Conservation (phyloP, 1,140 invertebrate genomes). For the Drosophila grimshawi region DNA sequence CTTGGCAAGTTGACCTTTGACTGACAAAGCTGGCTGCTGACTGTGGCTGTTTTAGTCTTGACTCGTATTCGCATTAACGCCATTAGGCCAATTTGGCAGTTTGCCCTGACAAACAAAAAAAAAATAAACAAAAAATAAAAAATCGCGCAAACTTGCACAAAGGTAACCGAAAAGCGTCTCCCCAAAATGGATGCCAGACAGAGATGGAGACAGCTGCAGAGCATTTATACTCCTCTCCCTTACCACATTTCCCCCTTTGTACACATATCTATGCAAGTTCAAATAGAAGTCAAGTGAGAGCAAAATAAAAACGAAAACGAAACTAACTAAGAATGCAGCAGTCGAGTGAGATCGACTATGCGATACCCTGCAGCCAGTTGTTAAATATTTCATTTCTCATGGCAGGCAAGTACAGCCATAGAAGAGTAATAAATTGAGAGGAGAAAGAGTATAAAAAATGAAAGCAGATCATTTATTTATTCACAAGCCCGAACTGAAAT, state of each 20-base stretch:
- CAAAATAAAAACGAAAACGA: conserved; percentile 44
- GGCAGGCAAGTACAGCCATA: too few species aligned
- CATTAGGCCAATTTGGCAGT: conserved; percentile 81
- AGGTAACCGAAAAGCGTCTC: conserved; percentile 66
- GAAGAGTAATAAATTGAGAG: too few species aligned
- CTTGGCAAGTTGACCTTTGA: conserved; percentile 67
- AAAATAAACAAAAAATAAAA: conserved; percentile 38
- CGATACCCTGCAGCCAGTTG: too few species aligned
- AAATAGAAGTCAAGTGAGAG: conserved; percentile 79
- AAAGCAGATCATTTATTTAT: too few species aligned
- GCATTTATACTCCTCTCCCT: too few species aligned
- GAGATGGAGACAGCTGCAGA: conserved; percentile 22
- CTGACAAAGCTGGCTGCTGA: conserved; percentile 13
- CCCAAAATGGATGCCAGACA: conserved; percentile 12
- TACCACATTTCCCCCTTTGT: background rate
- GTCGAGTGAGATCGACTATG: too few species aligned
- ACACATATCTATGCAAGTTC: conserved; percentile 76
- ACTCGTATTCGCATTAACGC: conserved; percentile 81
- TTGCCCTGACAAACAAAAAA: conserved; percentile 50
- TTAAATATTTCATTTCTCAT: too few species aligned
- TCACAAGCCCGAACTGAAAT: too few species aligned
- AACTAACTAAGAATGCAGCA: too few species aligned
- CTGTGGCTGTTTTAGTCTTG: conserved; percentile 59
- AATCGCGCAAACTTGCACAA: conserved; percentile 63
- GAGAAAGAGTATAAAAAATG: too few species aligned